Evolutionary conservation across 1,140 invertebrate species (phyloP), one percentile per base, ranked within the genome.

Genomic region (Archivesica marissinica): DNA sequence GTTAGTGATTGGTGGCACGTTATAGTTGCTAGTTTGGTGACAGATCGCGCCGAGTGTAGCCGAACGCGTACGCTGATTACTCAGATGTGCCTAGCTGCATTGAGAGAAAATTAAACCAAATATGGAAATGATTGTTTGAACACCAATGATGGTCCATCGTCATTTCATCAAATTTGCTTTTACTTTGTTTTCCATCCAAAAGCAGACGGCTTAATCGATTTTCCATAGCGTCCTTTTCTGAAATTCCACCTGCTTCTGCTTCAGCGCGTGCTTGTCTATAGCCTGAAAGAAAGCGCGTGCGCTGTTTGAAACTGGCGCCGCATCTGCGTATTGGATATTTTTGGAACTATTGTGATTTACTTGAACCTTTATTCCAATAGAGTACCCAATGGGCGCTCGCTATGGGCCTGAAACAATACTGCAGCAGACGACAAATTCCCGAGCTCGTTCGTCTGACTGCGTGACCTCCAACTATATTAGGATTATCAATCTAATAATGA

Each of bases 131-230:
- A 2, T 15, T 72, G 66, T 64, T 64, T 64, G 59, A 64, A 50
- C 66, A 44, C 38, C 38, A 72, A 41, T 72, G 44, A 76, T 39
- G 50, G 74, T 56, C 39, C 68, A 76, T 76, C 50, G 74, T 20
- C 74, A 56, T 76, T 59, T 76, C 50, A 76, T 76, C 47, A 76
- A 76, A 56, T 38, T 76, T 56, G 50, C 74, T 66, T 80, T 77
- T 80, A 52, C 61, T 68, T 80, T 80, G 59, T 80, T 66, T 80
- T 80, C 61, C 23, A 50, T 47, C n/a, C 39, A 35, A 80, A 80
- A 80, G 77, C 77, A 80, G 64, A 80, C 77, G 77, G 64, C 44
- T 35, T 72, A 50, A 81, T 81, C 79, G 79, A 81, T 81, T 79
- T 70, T 81, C 72, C 79, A 70, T 72, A 81, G 79, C 79, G 79